These are phyloP conservation scores for Lepus timidus DNA, from an alignment of 2,113 vertebrate genomes.

Conservation along the genomic window DNA sequence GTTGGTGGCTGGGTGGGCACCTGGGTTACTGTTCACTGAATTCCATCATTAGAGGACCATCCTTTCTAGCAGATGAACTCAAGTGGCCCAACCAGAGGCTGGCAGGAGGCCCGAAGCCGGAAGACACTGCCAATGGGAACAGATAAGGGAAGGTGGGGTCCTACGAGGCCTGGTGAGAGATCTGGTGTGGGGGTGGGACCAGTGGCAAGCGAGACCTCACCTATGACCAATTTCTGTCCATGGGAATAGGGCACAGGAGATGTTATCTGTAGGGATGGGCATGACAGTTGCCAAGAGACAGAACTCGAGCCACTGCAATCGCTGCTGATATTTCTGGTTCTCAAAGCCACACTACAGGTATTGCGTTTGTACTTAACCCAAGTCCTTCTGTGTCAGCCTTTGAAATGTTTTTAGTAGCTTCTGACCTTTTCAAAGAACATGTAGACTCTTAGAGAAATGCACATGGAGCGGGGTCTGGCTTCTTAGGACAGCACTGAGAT, in stretches of 20 bases:
- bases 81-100: not conserved
- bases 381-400: not conserved
- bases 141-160: not conserved
- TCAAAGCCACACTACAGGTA: not conserved
- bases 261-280: not conserved
- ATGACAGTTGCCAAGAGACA: not conserved
- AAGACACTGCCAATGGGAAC: not conserved
- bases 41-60: not conserved
- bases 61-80: conserved; percentile 6
- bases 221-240: conserved; percentile 41
- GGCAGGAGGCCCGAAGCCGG: not conserved
- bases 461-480: not conserved
- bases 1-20: not conserved
- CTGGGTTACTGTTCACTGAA: conserved; percentile 18
- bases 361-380: conserved; percentile 18
- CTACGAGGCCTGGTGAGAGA: not conserved
- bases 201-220: conserved; percentile 1
- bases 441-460: not conserved
- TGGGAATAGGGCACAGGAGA: not conserved
- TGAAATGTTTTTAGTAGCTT: conserved; percentile 7
- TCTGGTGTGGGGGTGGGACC: not conserved
- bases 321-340: conserved; percentile 46
- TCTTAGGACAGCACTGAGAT: not conserved
- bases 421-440: conserved; percentile 51
- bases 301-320: not conserved